phyloP scores from a whole-genome alignment of 2,797 vertebrate genomes.

The Synanceia verrucosa region DNA sequence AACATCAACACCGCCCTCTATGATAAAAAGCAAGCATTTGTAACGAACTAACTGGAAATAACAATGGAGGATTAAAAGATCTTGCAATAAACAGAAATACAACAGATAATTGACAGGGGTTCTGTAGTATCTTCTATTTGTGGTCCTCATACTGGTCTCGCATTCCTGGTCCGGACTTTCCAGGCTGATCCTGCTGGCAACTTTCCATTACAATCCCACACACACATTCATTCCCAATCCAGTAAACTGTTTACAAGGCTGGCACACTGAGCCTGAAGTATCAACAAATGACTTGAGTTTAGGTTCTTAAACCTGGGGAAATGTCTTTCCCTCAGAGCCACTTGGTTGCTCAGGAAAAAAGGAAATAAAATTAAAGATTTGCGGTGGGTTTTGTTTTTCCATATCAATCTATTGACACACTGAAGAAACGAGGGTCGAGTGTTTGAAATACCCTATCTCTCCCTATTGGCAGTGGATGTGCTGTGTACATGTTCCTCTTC shows the following conservation, averaged over 20 bases:
- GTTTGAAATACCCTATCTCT: slow-evolving; percentile 84
- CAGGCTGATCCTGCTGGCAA: not conserved
- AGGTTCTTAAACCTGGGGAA: not conserved
- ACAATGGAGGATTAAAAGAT: not conserved
- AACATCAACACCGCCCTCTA: not conserved
- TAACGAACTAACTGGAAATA: too few species aligned
- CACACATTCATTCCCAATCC: slow-evolving; percentile 4
- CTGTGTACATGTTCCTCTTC: slow-evolving; percentile 99
- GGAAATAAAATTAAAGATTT: too few species aligned
- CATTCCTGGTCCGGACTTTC: not conserved
- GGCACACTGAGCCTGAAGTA: not conserved
- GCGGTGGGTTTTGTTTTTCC: too few species aligned
- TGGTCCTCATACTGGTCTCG: not conserved
- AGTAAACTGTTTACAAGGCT: not conserved
- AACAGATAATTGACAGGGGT: too few species aligned
- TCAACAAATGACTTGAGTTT: not conserved
- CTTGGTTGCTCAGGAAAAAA: not conserved
- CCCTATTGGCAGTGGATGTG: slow-evolving; percentile 95
- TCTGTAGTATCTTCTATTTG: not conserved
- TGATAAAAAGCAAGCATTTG: not conserved
- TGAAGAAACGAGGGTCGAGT: too few species aligned
- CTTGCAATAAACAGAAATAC: not conserved
- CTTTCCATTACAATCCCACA: not conserved
- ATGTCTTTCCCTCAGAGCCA: not conserved
- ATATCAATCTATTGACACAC: not conserved